Evolutionary conservation across 2,113 vertebrate genomes (phyloP).

Genomic region (Ursus arctos): DNA sequence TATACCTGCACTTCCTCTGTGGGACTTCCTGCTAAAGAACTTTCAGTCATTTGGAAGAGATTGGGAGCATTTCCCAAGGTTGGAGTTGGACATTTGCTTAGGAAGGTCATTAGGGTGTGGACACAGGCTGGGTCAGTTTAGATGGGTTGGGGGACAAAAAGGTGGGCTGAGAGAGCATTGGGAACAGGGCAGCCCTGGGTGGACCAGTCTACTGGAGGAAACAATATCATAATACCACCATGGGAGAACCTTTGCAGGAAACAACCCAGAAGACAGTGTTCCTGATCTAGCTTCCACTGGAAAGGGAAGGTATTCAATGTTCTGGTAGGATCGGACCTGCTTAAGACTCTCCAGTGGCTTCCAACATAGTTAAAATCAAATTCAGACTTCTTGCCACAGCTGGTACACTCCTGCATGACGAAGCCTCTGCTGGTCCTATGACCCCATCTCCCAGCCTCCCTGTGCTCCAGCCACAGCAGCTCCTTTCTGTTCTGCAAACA

Average conservation of each 20-base stretch:
- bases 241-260: neutral
- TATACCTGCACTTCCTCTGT: neutral
- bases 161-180: neutral
- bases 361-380: neutral
- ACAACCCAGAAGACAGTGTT: neutral
- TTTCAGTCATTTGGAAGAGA: neutral
- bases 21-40: neutral
- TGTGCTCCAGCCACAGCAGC: neutral
- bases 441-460: neutral
- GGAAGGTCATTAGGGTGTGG: neutral
- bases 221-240: neutral
- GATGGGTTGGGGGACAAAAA: neutral
- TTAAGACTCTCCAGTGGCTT: neutral
- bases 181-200: neutral
- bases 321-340: neutral
- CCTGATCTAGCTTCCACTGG: neutral
- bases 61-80: neutral
- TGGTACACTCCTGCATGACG: too few species aligned
- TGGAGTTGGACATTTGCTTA: neutral
- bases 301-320: neutral
- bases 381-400: neutral
- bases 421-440: neutral
- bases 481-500: neutral
- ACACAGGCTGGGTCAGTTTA: too few species aligned
- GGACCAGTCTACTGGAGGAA: neutral